Evolutionary conservation across 2,113 vertebrate species (phyloP), one percentile per base, ranked within the genome.

Genomic region (Sinosuthora webbiana): DNA sequence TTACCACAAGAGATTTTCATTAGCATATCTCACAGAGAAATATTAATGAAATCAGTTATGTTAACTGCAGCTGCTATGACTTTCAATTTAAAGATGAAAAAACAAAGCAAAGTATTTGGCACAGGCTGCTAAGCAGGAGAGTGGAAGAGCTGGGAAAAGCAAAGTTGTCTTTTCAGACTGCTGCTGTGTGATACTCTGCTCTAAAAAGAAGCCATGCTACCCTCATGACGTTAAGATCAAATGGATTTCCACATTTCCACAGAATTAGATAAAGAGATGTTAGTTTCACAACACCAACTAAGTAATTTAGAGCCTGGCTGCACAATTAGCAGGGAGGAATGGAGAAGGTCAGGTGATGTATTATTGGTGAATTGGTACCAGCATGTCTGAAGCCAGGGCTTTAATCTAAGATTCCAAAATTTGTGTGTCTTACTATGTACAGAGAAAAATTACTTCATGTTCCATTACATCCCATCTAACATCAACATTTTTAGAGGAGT

Each of bases 341-440:
- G 67, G 50, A 87, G 73, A 69, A 79, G 49, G 17, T 69, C 83
- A 90, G 67, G 15, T 68, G 75, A 60, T 35, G 31, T 21, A 55
- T 86, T 94, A 89, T 56, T 73, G 80, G 41, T 83, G 31, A 93
- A 90, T 64, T 88, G 88, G 83, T 88, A 94, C 62, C 79, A 80
- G 83, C 27, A 60, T 27, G 52, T 88, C 86, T 90, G 91, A 90
- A 83, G 30, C 21, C 49, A 85, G 35, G 27, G 87, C 17, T 81
- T 87, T 86, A 79, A 96, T 77, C 67, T 77, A 79, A 77, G 60
- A 37, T 65, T 74, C n/a, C 59, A n/a, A 81, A 80, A 19, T 56
- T 76, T 82, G 28, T 25, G 5, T 62, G 52, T 62, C 31, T 55
- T 70, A 20, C 49, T 59, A 23, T 4, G 33, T 45, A 37, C 0